Evolutionary conservation across 1,140 invertebrate genomes (phyloP).

Genomic region (Hycleus phaleratus): DNA sequence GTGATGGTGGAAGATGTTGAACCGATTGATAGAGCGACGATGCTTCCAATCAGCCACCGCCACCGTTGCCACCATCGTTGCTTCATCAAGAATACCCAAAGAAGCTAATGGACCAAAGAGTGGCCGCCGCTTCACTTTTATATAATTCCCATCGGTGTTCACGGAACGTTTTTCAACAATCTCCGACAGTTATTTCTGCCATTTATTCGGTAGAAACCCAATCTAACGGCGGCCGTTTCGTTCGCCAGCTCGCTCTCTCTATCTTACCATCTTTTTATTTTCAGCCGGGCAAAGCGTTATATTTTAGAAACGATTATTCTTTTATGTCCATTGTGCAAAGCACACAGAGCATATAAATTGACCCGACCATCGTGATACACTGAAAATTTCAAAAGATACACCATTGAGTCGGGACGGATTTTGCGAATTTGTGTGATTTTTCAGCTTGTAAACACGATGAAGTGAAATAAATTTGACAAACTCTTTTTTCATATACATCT

Average conservation of each 20-base stretch:
- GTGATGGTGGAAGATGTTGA: no score
- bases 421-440: no score
- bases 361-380: slow-evolving; percentile 7
- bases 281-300: slow-evolving; percentile 20
- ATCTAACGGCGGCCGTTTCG: slow-evolving; percentile 11
- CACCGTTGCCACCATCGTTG: no score
- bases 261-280: slow-evolving; percentile 24
- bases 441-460: no score
- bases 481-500: no score
- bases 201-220: slow-evolving; percentile 26
- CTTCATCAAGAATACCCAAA: background rate
- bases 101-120: slow-evolving; percentile 15
- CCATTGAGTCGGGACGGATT: no score
- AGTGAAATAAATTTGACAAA: no score
- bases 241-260: background rate
- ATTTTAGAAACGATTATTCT: slow-evolving; percentile 28
- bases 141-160: slow-evolving; percentile 13
- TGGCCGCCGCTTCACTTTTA: slow-evolving; percentile 13
- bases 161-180: slow-evolving; percentile 16
- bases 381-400: no score
- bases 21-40: no score
- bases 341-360: slow-evolving; percentile 21
- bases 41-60: no score
- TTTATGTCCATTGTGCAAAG: slow-evolving; percentile 23
- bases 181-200: slow-evolving; percentile 28